phyloP scores from a whole-genome alignment of 2,113 vertebrate genomes.

The Anas platyrhynchos region DNA sequence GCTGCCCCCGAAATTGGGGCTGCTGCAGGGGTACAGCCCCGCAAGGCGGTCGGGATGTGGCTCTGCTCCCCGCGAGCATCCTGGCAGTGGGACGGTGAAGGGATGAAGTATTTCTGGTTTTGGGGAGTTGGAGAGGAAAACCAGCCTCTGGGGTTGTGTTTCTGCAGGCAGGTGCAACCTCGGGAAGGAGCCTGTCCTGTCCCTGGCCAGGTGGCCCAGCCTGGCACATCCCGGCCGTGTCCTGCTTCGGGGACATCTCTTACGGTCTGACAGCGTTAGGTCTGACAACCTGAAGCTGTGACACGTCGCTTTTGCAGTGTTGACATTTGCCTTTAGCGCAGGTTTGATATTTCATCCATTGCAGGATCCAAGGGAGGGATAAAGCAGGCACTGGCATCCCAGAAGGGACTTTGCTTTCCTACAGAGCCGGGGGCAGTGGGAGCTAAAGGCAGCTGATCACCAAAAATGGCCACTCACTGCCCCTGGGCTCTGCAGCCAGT shows the following conservation, averaged over 20 bases:
- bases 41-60: not conserved
- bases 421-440: not conserved
- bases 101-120: not conserved
- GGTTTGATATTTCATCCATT: not conserved
- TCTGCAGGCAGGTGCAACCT: not conserved
- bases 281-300: not conserved
- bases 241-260: not conserved
- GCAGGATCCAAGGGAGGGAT: not conserved
- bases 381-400: not conserved
- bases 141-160: too few relatives aligned
- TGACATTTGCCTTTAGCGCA: not conserved
- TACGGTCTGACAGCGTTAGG: rapidly evolving
- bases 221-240: not conserved
- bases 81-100: not conserved
- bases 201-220: not conserved
- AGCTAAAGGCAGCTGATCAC: not conserved
- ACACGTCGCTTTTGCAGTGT: rapidly evolving
- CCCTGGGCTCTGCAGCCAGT: not conserved
- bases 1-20: not conserved
- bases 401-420: not conserved
- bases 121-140: not conserved
- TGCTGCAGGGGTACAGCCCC: not conserved
- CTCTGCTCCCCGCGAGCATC: not conserved
- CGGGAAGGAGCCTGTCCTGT: not conserved
- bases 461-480: not conserved